These are phyloP conservation scores for Lates japonicus DNA, from an alignment of 2,797 vertebrate species.

Conservation along the genomic window DNA sequence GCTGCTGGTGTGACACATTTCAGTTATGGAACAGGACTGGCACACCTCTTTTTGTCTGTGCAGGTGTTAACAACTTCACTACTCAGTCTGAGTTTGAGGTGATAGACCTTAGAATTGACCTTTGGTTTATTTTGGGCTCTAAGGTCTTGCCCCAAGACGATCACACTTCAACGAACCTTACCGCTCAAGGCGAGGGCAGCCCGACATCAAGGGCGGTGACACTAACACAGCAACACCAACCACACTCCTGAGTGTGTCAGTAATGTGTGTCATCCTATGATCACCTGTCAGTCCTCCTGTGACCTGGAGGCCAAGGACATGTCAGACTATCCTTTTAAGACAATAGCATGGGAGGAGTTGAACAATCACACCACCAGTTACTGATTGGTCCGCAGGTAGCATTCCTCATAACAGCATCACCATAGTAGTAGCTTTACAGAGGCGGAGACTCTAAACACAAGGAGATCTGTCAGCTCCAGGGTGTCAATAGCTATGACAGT, in stretches of 20 bases:
- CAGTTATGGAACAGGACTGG: background rate
- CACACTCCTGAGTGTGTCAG: background rate
- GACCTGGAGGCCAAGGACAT: conserved; percentile 44
- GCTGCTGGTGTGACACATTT: conserved; percentile 1
- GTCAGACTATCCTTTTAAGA: conserved; percentile 82
- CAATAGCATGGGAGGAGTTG: conserved; percentile 83
- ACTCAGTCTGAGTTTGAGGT: background rate
- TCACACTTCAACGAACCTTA: conserved; percentile 13
- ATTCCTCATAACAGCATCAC: conserved; percentile 73
- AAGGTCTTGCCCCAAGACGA: background rate
- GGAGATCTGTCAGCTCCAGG: conserved; percentile 39
- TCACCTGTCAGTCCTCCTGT: conserved; percentile 11
- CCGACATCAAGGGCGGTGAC: conserved; percentile 18
- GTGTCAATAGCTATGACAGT: conserved; percentile 14
- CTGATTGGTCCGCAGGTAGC: conserved; percentile 78
- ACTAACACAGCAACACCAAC: background rate
- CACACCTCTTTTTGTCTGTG: background rate
- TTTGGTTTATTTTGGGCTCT: conserved; percentile 4
- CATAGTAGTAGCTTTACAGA: conserved; percentile 32
- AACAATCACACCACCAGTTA: conserved; percentile 85
- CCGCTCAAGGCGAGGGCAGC: background rate
- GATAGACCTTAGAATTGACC: conserved; percentile 10
- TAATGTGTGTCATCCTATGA: background rate
- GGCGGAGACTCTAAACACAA: conserved; percentile 40
- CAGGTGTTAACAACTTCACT: background rate